Evolutionary conservation across 2,113 vertebrate species (phyloP).

Genomic region (Plectropomus leopardus): DNA sequence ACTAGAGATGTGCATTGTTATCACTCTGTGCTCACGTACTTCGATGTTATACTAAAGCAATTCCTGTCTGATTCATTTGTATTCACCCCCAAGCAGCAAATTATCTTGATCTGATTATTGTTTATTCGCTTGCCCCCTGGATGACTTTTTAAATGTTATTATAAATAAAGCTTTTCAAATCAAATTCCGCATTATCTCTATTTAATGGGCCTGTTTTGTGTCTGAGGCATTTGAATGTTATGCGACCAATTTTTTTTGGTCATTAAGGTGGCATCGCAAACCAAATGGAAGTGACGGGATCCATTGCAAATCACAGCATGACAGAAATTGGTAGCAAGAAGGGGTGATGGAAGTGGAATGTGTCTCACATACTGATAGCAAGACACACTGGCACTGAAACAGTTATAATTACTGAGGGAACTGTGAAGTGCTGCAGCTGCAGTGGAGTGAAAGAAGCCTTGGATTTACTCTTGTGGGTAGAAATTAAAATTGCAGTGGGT

Average conservation of each 20-base stretch:
- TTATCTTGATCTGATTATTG: constrained; percentile 36
- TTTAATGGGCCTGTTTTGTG: constrained; percentile 21
- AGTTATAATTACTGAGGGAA: constrained; percentile 50
- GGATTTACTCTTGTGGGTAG: constrained; percentile 19
- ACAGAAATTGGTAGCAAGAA: constrained; percentile 18
- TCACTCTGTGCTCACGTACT: neutral
- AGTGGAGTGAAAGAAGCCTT: constrained; percentile 23
- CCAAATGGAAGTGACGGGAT: constrained; percentile 37
- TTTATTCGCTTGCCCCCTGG: constrained; percentile 43
- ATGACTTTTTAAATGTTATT: constrained; percentile 54
- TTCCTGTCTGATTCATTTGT: neutral
- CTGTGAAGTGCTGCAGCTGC: constrained; percentile 55
- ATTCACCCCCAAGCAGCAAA: constrained; percentile 16
- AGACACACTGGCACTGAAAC: constrained; percentile 34
- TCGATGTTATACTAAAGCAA: neutral
- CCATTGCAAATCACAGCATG: constrained; percentile 38
- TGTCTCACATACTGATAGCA: constrained; percentile 38
- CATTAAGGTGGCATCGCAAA: constrained; percentile 21
- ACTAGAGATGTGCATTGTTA: neutral
- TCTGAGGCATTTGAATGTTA: constrained; percentile 19
- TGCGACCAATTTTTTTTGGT: neutral
- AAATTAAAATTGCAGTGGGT: constrained; percentile 31
- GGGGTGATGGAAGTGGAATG: constrained; percentile 15
- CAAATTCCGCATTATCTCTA: neutral
- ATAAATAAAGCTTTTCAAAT: constrained; percentile 62